Conservation (phyloP, 2,113 vertebrate genomes). For the Ophiodon elongatus region DNA sequence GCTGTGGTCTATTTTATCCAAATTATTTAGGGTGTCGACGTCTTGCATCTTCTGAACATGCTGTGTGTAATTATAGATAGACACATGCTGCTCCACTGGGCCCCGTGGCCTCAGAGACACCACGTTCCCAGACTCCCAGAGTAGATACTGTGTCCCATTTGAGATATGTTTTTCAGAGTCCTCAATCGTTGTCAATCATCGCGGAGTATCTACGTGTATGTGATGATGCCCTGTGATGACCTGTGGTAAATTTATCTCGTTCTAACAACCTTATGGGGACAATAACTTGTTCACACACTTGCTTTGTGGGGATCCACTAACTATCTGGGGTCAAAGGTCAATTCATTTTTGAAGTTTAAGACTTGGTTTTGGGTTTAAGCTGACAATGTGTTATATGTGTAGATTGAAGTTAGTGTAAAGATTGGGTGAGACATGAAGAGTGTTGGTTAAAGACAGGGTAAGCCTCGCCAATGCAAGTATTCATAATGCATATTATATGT, state of each 20-base stretch:
- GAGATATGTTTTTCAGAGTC: neutral
- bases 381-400: neutral
- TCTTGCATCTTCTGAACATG: constrained; percentile 17
- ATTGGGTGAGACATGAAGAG: too few relatives aligned
- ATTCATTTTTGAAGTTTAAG: neutral
- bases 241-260: neutral
- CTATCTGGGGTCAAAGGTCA: neutral
- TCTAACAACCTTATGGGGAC: neutral
- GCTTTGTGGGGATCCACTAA: neutral
- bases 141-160: neutral
- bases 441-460: too few relatives aligned
- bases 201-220: neutral
- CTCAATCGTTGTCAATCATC: neutral
- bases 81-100: neutral
- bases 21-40: constrained; percentile 60
- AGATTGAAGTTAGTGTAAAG: too few relatives aligned
- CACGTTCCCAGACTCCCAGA: neutral
- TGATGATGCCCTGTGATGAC: neutral
- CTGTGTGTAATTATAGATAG: neutral
- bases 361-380: too few relatives aligned
- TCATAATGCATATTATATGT: too few relatives aligned
- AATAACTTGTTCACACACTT: neutral
- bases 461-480: too few relatives aligned
- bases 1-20: constrained; percentile 37
- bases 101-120: neutral